Base-by-base conservation (phyloP, 2,888 invertebrate species). In the Meteorus cinctellus region DNA sequence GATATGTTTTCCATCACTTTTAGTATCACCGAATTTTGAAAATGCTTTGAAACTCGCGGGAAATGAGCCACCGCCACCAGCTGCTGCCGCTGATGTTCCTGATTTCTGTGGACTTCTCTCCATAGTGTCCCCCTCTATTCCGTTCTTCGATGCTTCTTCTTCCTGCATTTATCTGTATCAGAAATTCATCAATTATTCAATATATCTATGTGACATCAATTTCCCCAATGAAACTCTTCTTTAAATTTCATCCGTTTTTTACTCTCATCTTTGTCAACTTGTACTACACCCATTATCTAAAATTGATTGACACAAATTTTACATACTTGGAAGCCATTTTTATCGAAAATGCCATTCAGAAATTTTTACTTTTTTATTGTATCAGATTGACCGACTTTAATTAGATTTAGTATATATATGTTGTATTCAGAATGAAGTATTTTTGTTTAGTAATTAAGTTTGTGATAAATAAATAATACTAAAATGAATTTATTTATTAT, bases 1-100 rank as follows among this genome's bases (percentile, higher is more conserved):
- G 79, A 97, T 95, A 62, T 92, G 91, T 89, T 95, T 96, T 0
- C 97, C 97, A 86, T 96, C 96, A 19, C 96, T 94, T 88, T 96
- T 96, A 3, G 92, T 92, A 87, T 97, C 96, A 0, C 97, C 97
- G 87, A 97, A 97, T 90, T 96, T 96, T 8, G 95, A 94, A 89
- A 96, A 97, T 1, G 94, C 92, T 85, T 93, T 94, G 88, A 96
- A 96, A 75, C 78, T 87, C 0, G 86, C 79, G 12, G 85, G 45
- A 73, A 89, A 88, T 4, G 85, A 82, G 4, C 82, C 84, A 6
- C 82, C 84, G 0, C 80, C 45, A 24, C 81, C 81, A 0, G 80
- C 45, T 12, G 82, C 84, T 0, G 87, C 84, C 48, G 86, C 73
- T 51, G 83, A 82, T 65, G 86, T 83, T 34, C 83, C 75, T 45